phyloP scores from a whole-genome alignment of 2,113 vertebrate species.

The Chinchilla lanigera region DNA sequence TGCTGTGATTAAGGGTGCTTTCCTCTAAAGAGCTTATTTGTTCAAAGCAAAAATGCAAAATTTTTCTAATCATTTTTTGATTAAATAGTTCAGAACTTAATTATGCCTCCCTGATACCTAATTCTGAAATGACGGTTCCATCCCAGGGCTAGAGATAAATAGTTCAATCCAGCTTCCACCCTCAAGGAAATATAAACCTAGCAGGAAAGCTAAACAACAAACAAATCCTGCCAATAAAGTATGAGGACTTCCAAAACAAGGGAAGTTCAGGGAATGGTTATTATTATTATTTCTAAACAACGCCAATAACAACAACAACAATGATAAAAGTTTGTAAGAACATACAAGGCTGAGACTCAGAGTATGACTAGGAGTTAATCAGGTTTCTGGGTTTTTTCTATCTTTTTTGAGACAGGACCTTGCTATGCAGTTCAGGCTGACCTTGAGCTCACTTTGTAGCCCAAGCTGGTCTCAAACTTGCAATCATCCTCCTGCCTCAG shows the following conservation, averaged over 20 bases:
- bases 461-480: no score
- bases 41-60: conserved; percentile 36
- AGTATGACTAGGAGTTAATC: not conserved
- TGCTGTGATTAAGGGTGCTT: not conserved
- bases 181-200: not conserved
- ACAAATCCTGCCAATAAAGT: not conserved
- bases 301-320: not conserved
- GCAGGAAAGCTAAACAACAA: not conserved
- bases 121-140: not conserved
- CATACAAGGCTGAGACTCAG: not conserved
- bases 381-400: no score
- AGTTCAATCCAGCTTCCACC: not conserved
- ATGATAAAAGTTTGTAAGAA: not conserved
- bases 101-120: not conserved
- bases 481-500: no score
- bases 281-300: not conserved
- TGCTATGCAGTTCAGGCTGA: no score
- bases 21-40: conserved; percentile 3
- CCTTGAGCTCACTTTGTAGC: no score
- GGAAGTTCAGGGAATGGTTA: not conserved
- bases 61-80: conserved; percentile 2
- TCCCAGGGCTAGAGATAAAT: not conserved
- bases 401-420: no score
- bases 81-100: conserved; percentile 19
- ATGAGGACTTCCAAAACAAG: not conserved